Evolutionary conservation across 2,797 vertebrate genomes (phyloP).

Genomic region (Vireo griseus): DNA sequence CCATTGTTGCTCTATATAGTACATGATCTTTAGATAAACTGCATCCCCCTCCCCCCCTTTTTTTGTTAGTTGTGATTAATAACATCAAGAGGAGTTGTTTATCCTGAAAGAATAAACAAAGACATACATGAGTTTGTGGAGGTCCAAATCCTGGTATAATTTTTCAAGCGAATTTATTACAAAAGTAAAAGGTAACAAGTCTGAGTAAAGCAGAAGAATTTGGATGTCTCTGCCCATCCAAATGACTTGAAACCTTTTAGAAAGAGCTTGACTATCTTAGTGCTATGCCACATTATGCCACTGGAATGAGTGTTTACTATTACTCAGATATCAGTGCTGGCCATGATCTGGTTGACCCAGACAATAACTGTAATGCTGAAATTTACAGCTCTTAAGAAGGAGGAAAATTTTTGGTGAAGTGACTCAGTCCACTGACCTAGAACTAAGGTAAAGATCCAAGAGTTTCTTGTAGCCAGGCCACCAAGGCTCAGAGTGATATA

Average conservation of each 20-base stretch:
- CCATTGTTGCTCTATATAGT: neutral
- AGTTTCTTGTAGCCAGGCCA: neutral
- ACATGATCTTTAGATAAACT: neutral
- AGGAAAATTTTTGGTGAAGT: neutral
- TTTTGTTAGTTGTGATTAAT: neutral
- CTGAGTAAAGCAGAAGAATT: neutral
- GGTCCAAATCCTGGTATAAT: neutral
- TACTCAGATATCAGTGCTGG: neutral
- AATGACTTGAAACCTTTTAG: neutral
- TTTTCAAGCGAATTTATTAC: neutral
- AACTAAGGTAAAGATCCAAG: neutral
- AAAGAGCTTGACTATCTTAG: neutral
- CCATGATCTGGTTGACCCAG: neutral
- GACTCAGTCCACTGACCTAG: neutral
- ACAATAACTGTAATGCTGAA: neutral
- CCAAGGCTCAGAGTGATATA: neutral
- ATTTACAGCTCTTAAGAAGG: neutral
- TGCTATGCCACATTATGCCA: neutral
- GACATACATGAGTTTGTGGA: neutral
- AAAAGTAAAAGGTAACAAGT: neutral
- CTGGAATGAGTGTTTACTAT: neutral
- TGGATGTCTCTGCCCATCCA: neutral
- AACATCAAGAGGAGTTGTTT: neutral
- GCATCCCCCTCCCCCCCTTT: rapidly evolving
- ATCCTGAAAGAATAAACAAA: neutral